These are phyloP conservation scores for Theristicus caerulescens DNA, from an alignment of 2,113 vertebrate species.

Conservation along the genomic window DNA sequence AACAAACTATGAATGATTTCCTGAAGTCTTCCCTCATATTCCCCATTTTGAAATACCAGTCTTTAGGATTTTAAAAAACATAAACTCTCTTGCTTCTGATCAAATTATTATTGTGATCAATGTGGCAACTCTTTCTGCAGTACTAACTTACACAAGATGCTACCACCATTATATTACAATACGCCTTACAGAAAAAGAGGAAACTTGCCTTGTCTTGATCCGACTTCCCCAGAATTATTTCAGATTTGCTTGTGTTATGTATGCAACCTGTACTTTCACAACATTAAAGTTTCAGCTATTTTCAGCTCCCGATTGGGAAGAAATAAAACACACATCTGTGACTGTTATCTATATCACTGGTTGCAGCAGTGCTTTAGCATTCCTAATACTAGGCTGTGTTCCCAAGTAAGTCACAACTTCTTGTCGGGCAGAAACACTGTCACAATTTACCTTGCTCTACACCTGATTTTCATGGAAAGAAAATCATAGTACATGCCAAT, in stretches of 20 bases:
- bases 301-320: background rate
- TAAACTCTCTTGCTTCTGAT: background rate
- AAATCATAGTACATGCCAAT: background rate
- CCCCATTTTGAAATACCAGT: background rate
- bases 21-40: background rate
- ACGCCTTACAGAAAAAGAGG: background rate
- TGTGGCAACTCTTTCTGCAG: background rate
- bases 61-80: background rate
- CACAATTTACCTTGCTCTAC: background rate
- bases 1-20: background rate
- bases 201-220: background rate
- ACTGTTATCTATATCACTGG: background rate
- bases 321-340: background rate
- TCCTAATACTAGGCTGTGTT: background rate
- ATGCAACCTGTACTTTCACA: background rate
- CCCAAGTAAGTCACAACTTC: background rate
- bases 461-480: background rate
- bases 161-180: background rate
- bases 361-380: background rate
- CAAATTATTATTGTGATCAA: background rate
- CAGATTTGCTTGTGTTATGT: background rate
- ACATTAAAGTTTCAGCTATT: background rate
- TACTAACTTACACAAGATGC: background rate
- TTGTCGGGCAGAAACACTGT: background rate
- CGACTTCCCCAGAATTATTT: slow-evolving; percentile 3